Conservation (phyloP, 2,888 invertebrate species). For the Nephrotoma flavescens region DNA sequence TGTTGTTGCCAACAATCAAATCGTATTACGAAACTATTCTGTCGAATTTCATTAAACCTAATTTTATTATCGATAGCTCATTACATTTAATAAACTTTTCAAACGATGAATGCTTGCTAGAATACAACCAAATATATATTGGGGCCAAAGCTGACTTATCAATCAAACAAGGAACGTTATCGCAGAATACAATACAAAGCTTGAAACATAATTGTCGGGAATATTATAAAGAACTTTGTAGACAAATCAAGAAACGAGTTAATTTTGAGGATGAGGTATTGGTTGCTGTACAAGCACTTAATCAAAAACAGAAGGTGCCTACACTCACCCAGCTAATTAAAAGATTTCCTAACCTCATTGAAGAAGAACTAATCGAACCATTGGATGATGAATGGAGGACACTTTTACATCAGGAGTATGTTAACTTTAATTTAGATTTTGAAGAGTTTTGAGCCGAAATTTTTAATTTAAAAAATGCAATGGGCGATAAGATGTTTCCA, state of each 20-base stretch:
- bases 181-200: not conserved
- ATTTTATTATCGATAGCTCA: not conserved
- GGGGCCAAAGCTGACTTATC: constrained; percentile 7
- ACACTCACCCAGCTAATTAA: not conserved
- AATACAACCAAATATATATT: constrained; percentile 6
- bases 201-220: constrained; percentile 5
- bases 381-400: constrained; percentile 9
- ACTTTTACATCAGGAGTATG: not conserved
- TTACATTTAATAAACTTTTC: not conserved
- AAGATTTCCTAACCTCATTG: constrained; percentile 5
- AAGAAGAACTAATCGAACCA: constrained; percentile 6
- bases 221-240: constrained; percentile 8
- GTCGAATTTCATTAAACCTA: not conserved
- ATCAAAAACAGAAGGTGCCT: constrained; percentile 4
- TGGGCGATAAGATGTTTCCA: not conserved
- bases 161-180: not conserved
- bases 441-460: not conserved
- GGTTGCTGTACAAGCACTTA: constrained; percentile 5
- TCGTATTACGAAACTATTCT: not conserved
- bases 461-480: not conserved
- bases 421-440: not conserved
- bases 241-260: constrained; percentile 6
- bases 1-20: not conserved
- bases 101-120: not conserved
- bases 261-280: constrained; percentile 7